Evolutionary conservation across 2,797 vertebrate species (phyloP), one percentile per base, ranked within the genome.

Genomic region (Borostomias antarcticus): DNA sequence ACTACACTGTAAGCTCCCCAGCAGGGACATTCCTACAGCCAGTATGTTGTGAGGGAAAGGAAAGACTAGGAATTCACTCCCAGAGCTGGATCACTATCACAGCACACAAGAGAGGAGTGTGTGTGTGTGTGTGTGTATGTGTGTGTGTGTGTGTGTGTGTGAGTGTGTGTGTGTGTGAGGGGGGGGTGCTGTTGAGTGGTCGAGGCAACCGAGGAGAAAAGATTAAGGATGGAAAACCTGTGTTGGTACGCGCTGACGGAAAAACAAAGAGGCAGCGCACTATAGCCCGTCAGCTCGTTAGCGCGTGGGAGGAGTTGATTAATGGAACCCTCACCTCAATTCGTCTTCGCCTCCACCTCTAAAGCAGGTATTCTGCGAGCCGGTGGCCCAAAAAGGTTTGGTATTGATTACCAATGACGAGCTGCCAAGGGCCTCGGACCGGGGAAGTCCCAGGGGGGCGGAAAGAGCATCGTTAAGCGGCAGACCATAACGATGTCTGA

Each of bases 161-260:
- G 33, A 4, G 1, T 54, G 9, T 62, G 48, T 53, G 53, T n/a
- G 5, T 63, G 58, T 19, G 26, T 25, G 64, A 9, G 53, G 69
- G 56, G 29, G 62, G 50, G 48, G 52, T n/a, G n/a, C n/a, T n/a
- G n/a, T n/a, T n/a, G n/a, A n/a, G n/a, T n/a, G n/a, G n/a, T n/a
- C n/a, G n/a, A n/a, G n/a, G n/a, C n/a, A n/a, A n/a, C n/a, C n/a
- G n/a, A n/a, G n/a, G n/a, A n/a, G n/a, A n/a, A n/a, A n/a, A n/a
- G n/a, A n/a, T n/a, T n/a, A n/a, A n/a, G n/a, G n/a, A n/a, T n/a
- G n/a, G n/a, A n/a, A n/a, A n/a, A n/a, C n/a, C n/a, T n/a, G n/a
- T n/a, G n/a, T n/a, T n/a, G n/a, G n/a, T n/a, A n/a, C n/a, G n/a
- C n/a, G n/a, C n/a, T n/a, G n/a, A n/a, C n/a, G n/a, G n/a, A n/a